Evolutionary conservation across 35 echinoderm and acorn worm genomes (phyloP), one percentile per base, ranked within the genome.

Genomic region (Anneissia japonica): DNA sequence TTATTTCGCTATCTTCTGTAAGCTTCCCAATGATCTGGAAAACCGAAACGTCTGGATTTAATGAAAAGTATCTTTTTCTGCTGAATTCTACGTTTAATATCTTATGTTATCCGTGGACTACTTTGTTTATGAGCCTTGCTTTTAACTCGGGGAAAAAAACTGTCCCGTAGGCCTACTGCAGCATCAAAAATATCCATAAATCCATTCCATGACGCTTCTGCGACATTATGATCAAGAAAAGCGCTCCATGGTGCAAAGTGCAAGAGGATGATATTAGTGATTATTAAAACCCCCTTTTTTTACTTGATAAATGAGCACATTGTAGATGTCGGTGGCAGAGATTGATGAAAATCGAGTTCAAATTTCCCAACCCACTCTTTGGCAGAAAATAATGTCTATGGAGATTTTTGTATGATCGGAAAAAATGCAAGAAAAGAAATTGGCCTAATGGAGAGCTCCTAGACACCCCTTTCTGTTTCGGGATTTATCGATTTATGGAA

Each of bases 61-160:
- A 43, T 41, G 32, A 82, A 82, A 7, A 82, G 80, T 46, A 43
- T 41, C 0, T 32, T 35, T 28, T 43, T 82, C 14, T 82, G 5
- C 3, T 29, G 73, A 39, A 35, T 37, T 31, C 7, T 17, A 37
- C 16, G 84, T 35, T 76, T 86, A 29, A 76, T 86, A n/a, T 76
- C 72, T 75, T 85, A 31, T 26, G 83, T 34, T 28, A 85, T 85
- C 83, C 72, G 76, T 26, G 73, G 84, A 64, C 26, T 23, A 23
- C 31, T 76, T 31, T 4, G 28, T 40, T 74, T 86, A 30, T 37
- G 38, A 0, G 84, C 21, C 28, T 74, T 74, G 37, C 29, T 76
- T 4, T 13, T 74, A 35, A 34, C 35, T 34, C 38, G 37, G 0
- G 84, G 84, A 64, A 12, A n/a, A 14, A n/a, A 13, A 64, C n/a